Evolutionary conservation across 2,113 vertebrate species (phyloP).

Genomic region (Sigmodon hispidus): DNA sequence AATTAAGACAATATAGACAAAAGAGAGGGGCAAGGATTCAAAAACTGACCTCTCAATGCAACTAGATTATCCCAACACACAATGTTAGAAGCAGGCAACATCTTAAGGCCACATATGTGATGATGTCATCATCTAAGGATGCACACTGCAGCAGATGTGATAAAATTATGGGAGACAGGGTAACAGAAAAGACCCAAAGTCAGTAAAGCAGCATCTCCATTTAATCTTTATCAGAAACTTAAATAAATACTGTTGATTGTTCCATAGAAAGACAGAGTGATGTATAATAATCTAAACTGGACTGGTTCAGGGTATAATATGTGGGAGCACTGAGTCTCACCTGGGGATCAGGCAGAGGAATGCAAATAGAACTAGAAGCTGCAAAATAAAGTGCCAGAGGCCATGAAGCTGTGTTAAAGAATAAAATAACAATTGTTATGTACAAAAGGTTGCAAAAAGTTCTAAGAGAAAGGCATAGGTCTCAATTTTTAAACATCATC

Average conservation of each 20-base stretch:
- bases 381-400: neutral
- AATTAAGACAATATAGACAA: neutral
- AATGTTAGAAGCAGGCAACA: neutral
- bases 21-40: neutral
- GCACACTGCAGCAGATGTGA: rapidly evolving
- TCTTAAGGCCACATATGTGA: neutral
- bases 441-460: neutral
- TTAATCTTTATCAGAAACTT: neutral
- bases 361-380: neutral
- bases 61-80: neutral
- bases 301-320: neutral
- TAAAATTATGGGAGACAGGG: neutral
- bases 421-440: rapidly evolving
- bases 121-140: neutral
- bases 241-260: neutral
- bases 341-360: neutral
- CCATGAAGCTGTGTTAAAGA: rapidly evolving
- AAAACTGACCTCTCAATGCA: neutral
- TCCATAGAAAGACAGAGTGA: neutral
- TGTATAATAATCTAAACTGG: neutral
- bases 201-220: neutral
- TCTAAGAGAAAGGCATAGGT: conserved; percentile 8
- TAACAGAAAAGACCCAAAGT: neutral
- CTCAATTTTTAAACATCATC: neutral
- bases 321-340: neutral